Percentiles rank a stretch among this genome's conserved stretches.
Conservation (phyloP, 2,888 invertebrate species). For the Chydorus sphaericus region DNA sequence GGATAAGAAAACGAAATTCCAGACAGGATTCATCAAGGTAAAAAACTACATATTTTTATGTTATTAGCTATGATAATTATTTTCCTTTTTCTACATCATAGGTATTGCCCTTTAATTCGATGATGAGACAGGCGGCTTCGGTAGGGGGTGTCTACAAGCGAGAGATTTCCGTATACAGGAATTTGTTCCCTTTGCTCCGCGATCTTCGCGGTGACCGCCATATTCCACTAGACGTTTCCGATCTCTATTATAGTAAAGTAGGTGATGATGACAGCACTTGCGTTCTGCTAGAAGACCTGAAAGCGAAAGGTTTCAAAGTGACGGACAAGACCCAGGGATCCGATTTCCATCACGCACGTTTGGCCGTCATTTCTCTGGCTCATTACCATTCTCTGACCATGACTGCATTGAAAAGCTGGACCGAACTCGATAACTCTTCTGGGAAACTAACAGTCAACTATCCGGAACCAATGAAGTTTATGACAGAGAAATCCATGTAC, state of each 20-base stretch:
- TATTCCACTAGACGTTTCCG: not conserved
- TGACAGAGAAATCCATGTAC: not conserved
- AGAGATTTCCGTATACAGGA: slow-evolving; percentile 4
- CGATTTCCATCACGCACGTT: slow-evolving; percentile 7
- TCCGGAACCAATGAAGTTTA: not conserved
- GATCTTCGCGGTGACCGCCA: not conserved
- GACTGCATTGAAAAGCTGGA: not conserved
- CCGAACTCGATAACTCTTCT: not conserved
- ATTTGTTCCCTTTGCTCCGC: not conserved
- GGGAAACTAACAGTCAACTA: not conserved
- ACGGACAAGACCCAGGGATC: slow-evolving; percentile 11
- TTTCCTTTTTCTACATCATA: not conserved
- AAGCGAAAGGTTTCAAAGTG: slow-evolving; percentile 3
- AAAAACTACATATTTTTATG: too few species aligned
- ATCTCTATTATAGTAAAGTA: not conserved
- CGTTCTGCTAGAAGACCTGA: slow-evolving; percentile 10
- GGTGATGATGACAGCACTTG: slow-evolving; percentile 7
- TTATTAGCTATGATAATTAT: too few species aligned
- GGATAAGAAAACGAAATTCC: not conserved
- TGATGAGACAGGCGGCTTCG: not conserved
- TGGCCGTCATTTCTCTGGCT: slow-evolving; percentile 8
- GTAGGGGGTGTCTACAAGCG: not conserved
- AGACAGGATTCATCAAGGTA: not conserved
- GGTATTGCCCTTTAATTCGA: slow-evolving; percentile 4
- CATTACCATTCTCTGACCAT: slow-evolving; percentile 11